phyloP scores from a whole-genome alignment of 2,113 vertebrate genomes.

The Phodopus roborovskii region DNA sequence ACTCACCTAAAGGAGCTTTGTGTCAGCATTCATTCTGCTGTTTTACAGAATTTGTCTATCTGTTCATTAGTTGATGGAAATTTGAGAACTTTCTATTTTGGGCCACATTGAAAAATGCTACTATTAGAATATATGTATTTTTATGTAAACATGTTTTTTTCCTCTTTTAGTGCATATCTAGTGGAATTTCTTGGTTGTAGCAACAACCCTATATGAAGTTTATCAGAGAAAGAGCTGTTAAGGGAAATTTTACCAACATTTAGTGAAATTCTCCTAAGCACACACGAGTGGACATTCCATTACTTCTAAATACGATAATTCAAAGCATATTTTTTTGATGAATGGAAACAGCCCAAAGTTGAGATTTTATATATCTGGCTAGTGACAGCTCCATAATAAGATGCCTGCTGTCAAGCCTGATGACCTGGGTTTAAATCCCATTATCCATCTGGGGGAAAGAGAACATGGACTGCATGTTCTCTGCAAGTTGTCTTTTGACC shows the following conservation, averaged over 20 bases:
- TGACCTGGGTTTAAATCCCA: background rate
- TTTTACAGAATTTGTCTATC: background rate
- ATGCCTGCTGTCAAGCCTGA: background rate
- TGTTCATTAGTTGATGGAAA: background rate
- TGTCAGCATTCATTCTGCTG: background rate
- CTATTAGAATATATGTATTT: background rate
- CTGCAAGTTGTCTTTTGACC: background rate
- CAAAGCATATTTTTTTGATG: background rate
- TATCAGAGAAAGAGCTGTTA: background rate
- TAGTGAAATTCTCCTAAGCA: background rate
- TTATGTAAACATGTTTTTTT: background rate
- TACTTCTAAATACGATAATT: background rate
- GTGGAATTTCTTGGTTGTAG: background rate
- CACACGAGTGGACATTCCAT: background rate
- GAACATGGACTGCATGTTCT: background rate
- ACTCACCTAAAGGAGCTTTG: no score
- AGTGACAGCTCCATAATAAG: background rate
- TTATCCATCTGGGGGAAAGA: background rate
- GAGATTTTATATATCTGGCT: background rate
- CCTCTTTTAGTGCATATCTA: background rate
- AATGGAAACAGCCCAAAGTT: background rate
- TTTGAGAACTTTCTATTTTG: background rate
- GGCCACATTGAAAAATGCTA: background rate
- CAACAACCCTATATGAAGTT: background rate
- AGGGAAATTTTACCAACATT: background rate